phyloP scores from a whole-genome alignment of 1,140 invertebrate species.

The Luehdorfia chinensis region DNA sequence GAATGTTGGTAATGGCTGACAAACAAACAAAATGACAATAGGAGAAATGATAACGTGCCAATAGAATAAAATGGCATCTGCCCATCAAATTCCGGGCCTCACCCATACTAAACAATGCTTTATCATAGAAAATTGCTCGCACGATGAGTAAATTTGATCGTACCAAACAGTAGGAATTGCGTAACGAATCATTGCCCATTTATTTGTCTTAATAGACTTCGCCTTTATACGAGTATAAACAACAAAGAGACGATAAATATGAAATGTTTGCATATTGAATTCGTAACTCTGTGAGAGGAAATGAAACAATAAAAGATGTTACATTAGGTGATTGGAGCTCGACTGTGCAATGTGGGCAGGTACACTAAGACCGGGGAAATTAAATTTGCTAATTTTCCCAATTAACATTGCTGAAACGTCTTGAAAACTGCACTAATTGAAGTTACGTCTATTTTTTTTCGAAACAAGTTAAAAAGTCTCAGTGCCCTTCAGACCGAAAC shows the following conservation, averaged over 20 bases:
- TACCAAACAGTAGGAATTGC: constrained; percentile 7
- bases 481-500: too few relatives aligned
- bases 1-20: too few relatives aligned
- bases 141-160: constrained; percentile 19
- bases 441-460: too few relatives aligned
- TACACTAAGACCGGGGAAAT: too few relatives aligned
- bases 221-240: not conserved
- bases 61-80: constrained; percentile 8
- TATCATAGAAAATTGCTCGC: constrained; percentile 22
- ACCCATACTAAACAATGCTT: constrained; percentile 20
- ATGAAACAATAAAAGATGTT: constrained; percentile 3
- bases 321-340: too few relatives aligned
- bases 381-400: too few relatives aligned
- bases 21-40: too few relatives aligned
- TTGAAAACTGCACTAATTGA: too few relatives aligned
- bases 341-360: too few relatives aligned
- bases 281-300: constrained; percentile 1
- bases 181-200: constrained; percentile 9
- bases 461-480: too few relatives aligned
- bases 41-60: not conserved
- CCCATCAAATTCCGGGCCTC: constrained; percentile 15
- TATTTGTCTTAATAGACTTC: constrained; percentile 1
- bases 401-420: too few relatives aligned
- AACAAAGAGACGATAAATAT: constrained; percentile 7
- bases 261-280: constrained; percentile 3